phyloP scores from a whole-genome alignment of 2,797 vertebrate species.

The Pseudomugil gertrudae region DNA sequence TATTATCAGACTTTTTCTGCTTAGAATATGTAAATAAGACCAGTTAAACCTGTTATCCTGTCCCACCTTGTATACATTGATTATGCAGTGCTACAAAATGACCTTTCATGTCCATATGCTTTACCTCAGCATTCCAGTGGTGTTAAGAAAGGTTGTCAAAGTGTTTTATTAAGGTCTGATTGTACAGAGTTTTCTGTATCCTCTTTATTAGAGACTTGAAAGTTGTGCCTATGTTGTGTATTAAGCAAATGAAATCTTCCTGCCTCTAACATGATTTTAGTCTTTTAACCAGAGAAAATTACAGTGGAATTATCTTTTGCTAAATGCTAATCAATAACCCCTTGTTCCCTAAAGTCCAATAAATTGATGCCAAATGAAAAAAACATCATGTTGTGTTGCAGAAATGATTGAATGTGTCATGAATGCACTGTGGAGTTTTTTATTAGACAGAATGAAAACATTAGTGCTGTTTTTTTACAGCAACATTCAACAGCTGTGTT shows the following conservation, averaged over 20 bases:
- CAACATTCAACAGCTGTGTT: background rate
- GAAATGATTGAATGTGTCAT: background rate
- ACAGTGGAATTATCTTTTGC: constrained; percentile 78
- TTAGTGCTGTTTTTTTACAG: background rate
- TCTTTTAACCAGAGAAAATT: constrained; percentile 75
- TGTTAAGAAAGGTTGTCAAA: constrained; percentile 65
- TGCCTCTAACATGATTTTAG: constrained; percentile 76
- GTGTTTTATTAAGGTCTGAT: constrained; percentile 67
- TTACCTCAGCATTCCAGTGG: constrained; percentile 75
- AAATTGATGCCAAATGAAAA: constrained; percentile 79
- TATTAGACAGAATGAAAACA: background rate
- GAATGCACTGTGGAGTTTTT: background rate
- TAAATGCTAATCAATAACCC: constrained; percentile 73
- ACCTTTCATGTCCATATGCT: constrained; percentile 62
- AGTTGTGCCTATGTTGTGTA: constrained; percentile 76
- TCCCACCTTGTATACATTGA: constrained; percentile 57
- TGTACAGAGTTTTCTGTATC: constrained; percentile 67
- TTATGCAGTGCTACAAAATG: constrained; percentile 54
- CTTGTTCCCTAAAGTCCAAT: constrained; percentile 71
- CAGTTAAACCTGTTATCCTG: constrained; percentile 54
- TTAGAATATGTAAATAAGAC: constrained; percentile 71
- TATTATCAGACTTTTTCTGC: constrained; percentile 49
- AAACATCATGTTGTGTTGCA: constrained; percentile 2
- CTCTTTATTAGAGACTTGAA: constrained; percentile 73
- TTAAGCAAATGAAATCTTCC: constrained; percentile 71